Percentiles rank a stretch among this genome's conserved stretches.
These are phyloP conservation scores for Epinephelus coioides DNA, from an alignment of 2,797 vertebrate species.

Conservation along the genomic window DNA sequence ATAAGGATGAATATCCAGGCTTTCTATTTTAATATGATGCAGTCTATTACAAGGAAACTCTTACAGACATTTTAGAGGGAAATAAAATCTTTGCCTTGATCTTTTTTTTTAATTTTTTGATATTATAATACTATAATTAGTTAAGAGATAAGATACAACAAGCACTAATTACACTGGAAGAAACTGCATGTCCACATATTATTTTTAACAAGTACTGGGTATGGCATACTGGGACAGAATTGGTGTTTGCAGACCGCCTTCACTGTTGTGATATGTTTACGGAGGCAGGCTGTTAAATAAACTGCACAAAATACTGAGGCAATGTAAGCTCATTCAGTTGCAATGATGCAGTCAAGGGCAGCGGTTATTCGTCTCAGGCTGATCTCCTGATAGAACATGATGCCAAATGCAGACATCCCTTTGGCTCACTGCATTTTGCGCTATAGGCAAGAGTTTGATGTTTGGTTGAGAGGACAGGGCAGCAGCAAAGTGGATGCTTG, in stretches of 20 bases:
- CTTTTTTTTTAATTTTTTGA: background rate
- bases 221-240: slow-evolving; percentile 15
- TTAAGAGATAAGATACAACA: background rate
- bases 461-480: slow-evolving; percentile 81
- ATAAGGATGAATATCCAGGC: slow-evolving; percentile 32
- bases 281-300: slow-evolving; percentile 72
- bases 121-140: background rate
- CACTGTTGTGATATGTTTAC: slow-evolving; percentile 49
- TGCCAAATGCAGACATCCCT: slow-evolving; percentile 78
- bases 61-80: background rate
- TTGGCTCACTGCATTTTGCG: slow-evolving; percentile 69
- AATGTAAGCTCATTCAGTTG: slow-evolving; percentile 57
- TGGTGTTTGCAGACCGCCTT: slow-evolving; percentile 3
- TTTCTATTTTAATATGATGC: slow-evolving; percentile 28
- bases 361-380: slow-evolving; percentile 75
- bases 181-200: background rate
- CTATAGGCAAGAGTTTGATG: slow-evolving; percentile 77
- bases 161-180: background rate
- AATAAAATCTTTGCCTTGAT: background rate
- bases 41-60: background rate
- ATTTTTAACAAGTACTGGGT: slow-evolving; percentile 6
- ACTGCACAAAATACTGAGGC: slow-evolving; percentile 62
- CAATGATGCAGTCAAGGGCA: slow-evolving; percentile 78
- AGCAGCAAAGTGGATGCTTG: slow-evolving; percentile 83
- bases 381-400: slow-evolving; percentile 78